Evolutionary conservation across 2,113 vertebrate species (phyloP), one percentile per base, ranked within the genome.

Genomic region (Zosterops japonicus): DNA sequence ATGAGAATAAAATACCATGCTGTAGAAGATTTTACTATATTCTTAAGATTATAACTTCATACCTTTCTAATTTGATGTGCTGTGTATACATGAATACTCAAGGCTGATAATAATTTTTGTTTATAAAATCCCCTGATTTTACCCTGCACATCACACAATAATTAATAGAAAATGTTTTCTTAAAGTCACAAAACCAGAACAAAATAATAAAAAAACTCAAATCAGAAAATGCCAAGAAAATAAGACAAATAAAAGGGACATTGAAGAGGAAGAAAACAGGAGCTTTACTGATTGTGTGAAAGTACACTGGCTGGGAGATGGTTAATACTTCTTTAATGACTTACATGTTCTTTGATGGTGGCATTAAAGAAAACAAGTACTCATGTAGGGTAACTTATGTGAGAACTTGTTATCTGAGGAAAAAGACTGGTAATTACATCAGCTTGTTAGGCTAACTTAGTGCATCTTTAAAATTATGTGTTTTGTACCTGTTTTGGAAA

Each of bases 1-100:
- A 93, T 93, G 60, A 93, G 80, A 96, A 89, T 50, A 82, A 76
- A 84, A 87, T 77, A 29, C 49, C 52, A 5, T 76, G 61, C 56
- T 55, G 39, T 42, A 60, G 68, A 96, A 94, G 65, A 72, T 96
- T 83, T 87, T 94, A 68, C 59, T 86, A 31, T 83, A 16, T 31
- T 69, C n/a, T 93, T 41, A 79, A 84, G 71, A 83, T 83, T 89
- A 52, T 89, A 76, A 83, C 60, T 55, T 59, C 70, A 9, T 25
- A 21, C 81, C 24, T 69, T 92, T 91, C 72, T 89, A 35, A 24
- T 60, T 27, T 90, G n/a, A 89, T 74, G 24, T 80, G 24, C 21
- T 87, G 5, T 20, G n/a, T 20, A 12, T 12, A 47, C n/a, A 19
- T 81, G 70, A 52, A 59, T 93, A 50, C 42, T 76, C 53, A 87